These are phyloP conservation scores for Isurus oxyrinchus DNA, from an alignment of 2,113 vertebrate genomes.

Conservation along the genomic window DNA sequence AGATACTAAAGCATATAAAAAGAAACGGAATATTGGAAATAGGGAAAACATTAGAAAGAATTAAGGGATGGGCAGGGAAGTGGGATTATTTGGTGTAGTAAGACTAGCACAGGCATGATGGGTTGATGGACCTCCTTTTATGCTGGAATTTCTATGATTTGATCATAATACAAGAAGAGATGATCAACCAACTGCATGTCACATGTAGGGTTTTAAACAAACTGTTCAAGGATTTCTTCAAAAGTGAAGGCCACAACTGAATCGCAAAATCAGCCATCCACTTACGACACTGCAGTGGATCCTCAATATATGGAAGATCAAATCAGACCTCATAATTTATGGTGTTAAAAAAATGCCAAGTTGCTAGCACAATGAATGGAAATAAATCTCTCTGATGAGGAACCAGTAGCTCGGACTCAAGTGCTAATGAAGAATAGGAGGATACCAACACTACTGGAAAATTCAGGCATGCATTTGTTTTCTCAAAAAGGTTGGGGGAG, in stretches of 20 bases:
- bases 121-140: neutral
- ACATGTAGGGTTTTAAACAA: neutral
- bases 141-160: neutral
- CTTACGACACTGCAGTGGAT: neutral
- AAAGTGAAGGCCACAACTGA: neutral
- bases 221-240: neutral
- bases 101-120: neutral
- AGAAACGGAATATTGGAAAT: neutral
- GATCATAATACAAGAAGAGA: neutral
- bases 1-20: neutral
- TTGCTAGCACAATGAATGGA: neutral
- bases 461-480: neutral
- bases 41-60: neutral
- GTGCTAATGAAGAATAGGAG: neutral
- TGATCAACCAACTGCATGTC: neutral
- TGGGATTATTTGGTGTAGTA: neutral
- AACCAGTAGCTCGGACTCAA: neutral
- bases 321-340: neutral
- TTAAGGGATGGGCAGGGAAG: neutral
- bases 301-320: neutral
- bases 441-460: neutral
- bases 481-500: neutral
- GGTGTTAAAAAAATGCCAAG: neutral
- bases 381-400: neutral
- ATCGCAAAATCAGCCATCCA: neutral